Percentiles rank a stretch among this genome's conserved stretches.
phyloP scores from a whole-genome alignment of 2,113 vertebrate genomes.

The Accipiter cooperii region DNA sequence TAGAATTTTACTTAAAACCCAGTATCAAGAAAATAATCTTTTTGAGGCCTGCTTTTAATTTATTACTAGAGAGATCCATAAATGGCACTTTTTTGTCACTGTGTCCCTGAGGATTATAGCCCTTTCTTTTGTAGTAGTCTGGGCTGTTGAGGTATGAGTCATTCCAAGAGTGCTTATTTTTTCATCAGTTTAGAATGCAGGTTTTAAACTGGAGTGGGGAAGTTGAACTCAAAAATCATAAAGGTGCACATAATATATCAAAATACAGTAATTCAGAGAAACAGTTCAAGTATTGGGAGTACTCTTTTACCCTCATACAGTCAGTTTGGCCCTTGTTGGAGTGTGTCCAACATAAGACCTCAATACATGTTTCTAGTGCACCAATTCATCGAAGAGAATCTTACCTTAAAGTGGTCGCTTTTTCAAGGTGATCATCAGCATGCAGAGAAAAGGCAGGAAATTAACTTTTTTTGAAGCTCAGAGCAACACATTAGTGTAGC shows the following conservation, averaged over 20 bases:
- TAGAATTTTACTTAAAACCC: not conserved
- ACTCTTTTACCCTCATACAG: not conserved
- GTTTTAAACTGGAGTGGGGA: not conserved
- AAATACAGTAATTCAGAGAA: not conserved
- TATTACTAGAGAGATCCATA: not conserved
- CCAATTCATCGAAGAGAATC: not conserved
- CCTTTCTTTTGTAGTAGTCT: not conserved
- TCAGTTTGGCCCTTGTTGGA: not conserved
- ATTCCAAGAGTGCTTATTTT: not conserved
- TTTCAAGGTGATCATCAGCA: not conserved
- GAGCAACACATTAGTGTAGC: not conserved
- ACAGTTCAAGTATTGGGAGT: not conserved
- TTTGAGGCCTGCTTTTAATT: not conserved
- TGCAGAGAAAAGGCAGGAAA: not conserved
- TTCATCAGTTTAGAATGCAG: not conserved
- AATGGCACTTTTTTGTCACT: not conserved
- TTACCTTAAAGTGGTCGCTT: not conserved
- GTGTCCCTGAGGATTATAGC: not conserved
- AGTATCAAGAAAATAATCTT: not conserved
- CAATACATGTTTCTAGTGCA: not conserved
- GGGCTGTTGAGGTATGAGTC: not conserved
- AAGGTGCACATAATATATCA: not conserved
- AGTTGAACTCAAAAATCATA: not conserved
- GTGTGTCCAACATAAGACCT: not conserved
- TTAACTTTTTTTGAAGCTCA: not conserved